phyloP scores from a whole-genome alignment of 2,113 vertebrate genomes.

The Panurus biarmicus region DNA sequence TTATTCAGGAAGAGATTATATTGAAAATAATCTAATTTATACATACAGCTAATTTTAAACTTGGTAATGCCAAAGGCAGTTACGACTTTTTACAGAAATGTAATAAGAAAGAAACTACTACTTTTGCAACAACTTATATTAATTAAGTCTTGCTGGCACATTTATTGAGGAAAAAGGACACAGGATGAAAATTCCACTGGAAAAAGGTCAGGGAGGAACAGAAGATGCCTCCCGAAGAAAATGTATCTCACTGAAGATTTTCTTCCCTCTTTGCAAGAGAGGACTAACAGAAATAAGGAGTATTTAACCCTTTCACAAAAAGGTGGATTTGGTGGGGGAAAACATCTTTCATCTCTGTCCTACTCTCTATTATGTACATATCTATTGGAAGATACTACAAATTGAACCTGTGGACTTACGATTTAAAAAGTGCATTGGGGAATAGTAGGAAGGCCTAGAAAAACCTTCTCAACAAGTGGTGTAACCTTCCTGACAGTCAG shows the following conservation, averaged over 20 bases:
- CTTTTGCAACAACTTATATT: background rate
- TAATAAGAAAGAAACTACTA: constrained; percentile 6
- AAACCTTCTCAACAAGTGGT: constrained; percentile 39
- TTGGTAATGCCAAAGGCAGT: background rate
- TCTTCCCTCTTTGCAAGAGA: constrained; percentile 33
- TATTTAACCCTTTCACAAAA: constrained; percentile 14
- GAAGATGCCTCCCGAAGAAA: constrained; percentile 61
- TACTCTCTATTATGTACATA: background rate
- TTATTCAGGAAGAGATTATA: background rate
- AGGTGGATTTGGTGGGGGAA: constrained; percentile 46
- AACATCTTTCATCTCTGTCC: constrained; percentile 1
- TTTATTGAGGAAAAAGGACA: constrained; percentile 36
- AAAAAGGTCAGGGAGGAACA: constrained; percentile 52
- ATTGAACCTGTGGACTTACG: constrained; percentile 20
- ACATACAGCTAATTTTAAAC: background rate
- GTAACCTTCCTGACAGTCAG: constrained; percentile 46
- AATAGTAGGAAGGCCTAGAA: constrained; percentile 47
- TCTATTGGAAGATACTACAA: constrained; percentile 45
- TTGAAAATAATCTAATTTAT: background rate
- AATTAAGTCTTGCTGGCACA: constrained; percentile 14
- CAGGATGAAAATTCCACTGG: constrained; percentile 30
- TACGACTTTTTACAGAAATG: background rate
- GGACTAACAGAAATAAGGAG: constrained; percentile 32
- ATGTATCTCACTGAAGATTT: constrained; percentile 40
- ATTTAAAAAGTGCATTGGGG: background rate